Evolutionary conservation across 2,888 invertebrate species (phyloP), one percentile per base, ranked within the genome.

Genomic region (Malachius bipustulatus): DNA sequence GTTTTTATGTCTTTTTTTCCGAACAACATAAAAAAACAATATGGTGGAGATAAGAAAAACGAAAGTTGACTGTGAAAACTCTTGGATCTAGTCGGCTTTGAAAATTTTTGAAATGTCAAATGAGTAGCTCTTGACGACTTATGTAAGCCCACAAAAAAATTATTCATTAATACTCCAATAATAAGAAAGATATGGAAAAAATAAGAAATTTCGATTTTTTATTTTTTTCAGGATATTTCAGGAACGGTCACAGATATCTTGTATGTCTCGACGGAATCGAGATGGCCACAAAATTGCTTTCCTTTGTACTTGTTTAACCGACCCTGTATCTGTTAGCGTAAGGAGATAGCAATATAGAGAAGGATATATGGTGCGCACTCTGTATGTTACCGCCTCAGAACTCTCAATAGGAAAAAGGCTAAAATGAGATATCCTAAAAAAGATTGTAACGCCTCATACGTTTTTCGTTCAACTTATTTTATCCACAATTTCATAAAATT

Each of bases 161-260:
- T 8, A 8, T 8, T 6, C 24, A 19, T 19, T 19, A n/a, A n/a
- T n/a, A n/a, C 24, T 19, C n/a, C 6, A 19, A 19, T n/a, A 19
- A 19, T 19, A 19, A 19, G n/a, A 19, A 19, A 19, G 24, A 19
- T 19, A 19, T 19, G 24, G 24, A 19, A n/a, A n/a, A 19, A 19
- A 19, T 19, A 8, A 19, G 24, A 19, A 19, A 19, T 8, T n/a
- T 6, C 24, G n/a, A 19, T n/a, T 19, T 19, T 19, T 19, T 8
- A 19, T 6, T 19, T 19, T 19, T 19, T 19, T 19, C 24, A 19
- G 24, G 24, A 19, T 19, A 19, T 19, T 19, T 19, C 6, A 6
- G 24, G 6, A 19, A 19, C 24, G 24, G n/a, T n/a, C n/a, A 8
- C 6, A 19, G 6, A 8, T 19, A 19, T n/a, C 24, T 8, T 6